Percentiles rank a stretch among this genome's conserved stretches.
Evolutionary conservation across 2,113 vertebrate genomes (phyloP).

Genomic region (Chinchilla lanigera): DNA sequence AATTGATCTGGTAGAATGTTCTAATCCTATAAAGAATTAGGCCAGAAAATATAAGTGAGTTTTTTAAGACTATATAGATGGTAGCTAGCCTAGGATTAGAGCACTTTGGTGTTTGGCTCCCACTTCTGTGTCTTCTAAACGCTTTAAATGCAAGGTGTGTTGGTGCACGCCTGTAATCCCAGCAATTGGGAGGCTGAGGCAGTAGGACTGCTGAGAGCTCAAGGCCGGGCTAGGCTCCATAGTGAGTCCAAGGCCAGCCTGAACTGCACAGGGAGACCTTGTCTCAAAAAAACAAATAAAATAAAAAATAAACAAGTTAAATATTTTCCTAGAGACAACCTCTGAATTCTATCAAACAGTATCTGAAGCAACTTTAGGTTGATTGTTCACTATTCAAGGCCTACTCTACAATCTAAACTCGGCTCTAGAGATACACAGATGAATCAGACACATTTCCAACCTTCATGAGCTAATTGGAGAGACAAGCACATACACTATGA

Average conservation of each 20-base stretch:
- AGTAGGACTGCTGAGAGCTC: background rate
- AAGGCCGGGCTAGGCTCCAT: background rate
- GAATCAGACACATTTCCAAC: background rate
- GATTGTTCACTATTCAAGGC: background rate
- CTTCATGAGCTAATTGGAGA: background rate
- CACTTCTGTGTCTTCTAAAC: constrained; percentile 10
- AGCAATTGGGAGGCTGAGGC: background rate
- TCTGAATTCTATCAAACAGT: background rate
- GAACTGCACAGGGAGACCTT: background rate
- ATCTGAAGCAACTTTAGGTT: background rate
- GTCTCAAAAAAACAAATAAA: background rate
- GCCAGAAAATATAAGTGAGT: constrained; percentile 40
- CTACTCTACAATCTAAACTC: background rate
- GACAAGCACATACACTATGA: background rate
- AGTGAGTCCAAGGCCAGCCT: background rate
- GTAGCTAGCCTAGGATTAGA: background rate
- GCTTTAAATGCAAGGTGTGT: background rate
- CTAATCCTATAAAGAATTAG: constrained; percentile 25
- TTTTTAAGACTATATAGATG: background rate
- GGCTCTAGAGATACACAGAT: background rate
- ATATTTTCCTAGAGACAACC: background rate
- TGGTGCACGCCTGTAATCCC: background rate
- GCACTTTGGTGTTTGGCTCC: background rate
- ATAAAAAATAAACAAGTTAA: background rate
- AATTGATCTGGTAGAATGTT: background rate